Conservation (phyloP, 2,797 vertebrate genomes). For the Lophius americanus region DNA sequence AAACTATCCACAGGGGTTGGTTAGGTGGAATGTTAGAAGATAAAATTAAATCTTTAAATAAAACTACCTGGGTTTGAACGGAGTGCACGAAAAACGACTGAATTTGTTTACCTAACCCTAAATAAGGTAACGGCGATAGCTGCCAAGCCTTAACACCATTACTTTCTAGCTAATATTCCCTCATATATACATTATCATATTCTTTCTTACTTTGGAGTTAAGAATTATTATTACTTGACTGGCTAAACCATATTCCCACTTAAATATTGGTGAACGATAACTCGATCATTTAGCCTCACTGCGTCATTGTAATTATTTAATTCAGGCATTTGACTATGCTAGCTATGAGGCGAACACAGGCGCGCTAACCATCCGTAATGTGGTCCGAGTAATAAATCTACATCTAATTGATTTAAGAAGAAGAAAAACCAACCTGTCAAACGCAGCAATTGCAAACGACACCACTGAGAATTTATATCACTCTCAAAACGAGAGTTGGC, state of each 20-base stretch:
- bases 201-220: background rate
- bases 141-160: background rate
- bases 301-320: background rate
- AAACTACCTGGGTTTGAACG: no score
- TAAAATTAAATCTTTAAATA: no score
- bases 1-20: no score
- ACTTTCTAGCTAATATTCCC: background rate
- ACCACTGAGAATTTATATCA: background rate
- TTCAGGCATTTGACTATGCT: background rate
- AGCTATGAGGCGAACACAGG: conserved; percentile 20
- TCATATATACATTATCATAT: background rate
- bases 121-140: background rate
- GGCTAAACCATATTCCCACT: accelerated
- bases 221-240: no score
- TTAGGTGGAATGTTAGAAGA: background rate
- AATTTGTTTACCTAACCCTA: no score
- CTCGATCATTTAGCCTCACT: conserved; percentile 7
- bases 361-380: background rate
- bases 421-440: conserved; percentile 14
- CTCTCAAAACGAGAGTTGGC: background rate
- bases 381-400: background rate
- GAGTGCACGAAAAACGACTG: no score
- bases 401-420: background rate
- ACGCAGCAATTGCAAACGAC: no score
- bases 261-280: background rate